Evolutionary conservation across 2,113 vertebrate genomes (phyloP), one percentile per base, ranked within the genome.

Genomic region (Pollimyrus isidori): DNA sequence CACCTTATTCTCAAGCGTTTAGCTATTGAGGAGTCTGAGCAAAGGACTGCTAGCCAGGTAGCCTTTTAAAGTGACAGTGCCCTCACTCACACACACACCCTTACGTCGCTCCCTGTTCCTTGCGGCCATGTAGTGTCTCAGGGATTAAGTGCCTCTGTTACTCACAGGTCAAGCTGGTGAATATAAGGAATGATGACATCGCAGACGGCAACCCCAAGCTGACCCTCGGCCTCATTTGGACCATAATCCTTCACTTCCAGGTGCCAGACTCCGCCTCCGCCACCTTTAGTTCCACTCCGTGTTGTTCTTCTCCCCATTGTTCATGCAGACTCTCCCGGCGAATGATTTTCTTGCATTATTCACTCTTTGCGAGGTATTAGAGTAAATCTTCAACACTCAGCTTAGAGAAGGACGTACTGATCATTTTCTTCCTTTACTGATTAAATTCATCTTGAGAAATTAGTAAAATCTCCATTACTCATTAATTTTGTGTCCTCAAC

Each of bases 231-330:
- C 96, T 99, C 87, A 99, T 99, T 93, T 99, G 98, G 98, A 99
- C 98, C 91, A 98, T 99, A 95, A 99, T 99, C 94, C 96, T 98
- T 26, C 98, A 99, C 95, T 99, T 99, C 97, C 98, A 99, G 98
- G 98, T 98, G 92, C 39, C 53, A 5, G 95, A 92, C 95, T 93
- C 65, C 93, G 92, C 94, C 95, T 48, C 89, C 89, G 92, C 94
- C 89, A 93, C 91, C 88, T 45, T 82, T 4, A 48, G n/a, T n/a
- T 69, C 62, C 62, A 19, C 35, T 58, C 9, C 0, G 10, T 62
- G 15, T 49, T 89, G 17, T 23, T 50, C 73, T 80, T 39, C 35
- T 80, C 30, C 30, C 17, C 30, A 39, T 80, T 80, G 11, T 42
- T 42, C 35, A 42, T 80, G 73, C 73, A 69, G 11, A 65, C n/a